Evolutionary conservation across 1,140 invertebrate genomes (phyloP).

Genomic region (Trichonephila clavata): DNA sequence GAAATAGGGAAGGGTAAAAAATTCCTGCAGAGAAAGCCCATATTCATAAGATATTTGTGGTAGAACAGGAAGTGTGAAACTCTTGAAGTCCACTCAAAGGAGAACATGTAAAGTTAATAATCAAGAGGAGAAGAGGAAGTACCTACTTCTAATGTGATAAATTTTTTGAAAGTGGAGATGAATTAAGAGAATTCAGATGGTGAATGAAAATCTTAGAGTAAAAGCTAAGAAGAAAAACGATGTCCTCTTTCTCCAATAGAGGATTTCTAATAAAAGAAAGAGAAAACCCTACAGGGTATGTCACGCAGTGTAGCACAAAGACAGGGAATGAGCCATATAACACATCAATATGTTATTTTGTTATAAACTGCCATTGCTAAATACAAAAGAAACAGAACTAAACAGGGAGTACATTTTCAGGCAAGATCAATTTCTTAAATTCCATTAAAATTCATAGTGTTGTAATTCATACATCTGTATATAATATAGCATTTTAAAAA

Average conservation of each 20-base stretch:
- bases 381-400: too few species aligned
- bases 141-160: constrained; percentile 64
- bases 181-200: constrained; percentile 71
- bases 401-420: too few species aligned
- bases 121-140: constrained; percentile 72
- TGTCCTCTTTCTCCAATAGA: background rate
- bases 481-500: too few species aligned
- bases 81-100: constrained; percentile 63
- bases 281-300: background rate
- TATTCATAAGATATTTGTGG: constrained; percentile 34
- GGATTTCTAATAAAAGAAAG: constrained; percentile 48
- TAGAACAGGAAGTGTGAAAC: constrained; percentile 44
- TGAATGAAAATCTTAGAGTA: constrained; percentile 53
- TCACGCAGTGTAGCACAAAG: too few species aligned
- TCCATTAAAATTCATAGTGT: too few species aligned
- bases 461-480: too few species aligned
- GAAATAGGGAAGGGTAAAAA: background rate
- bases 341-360: too few species aligned
- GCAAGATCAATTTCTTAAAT: too few species aligned
- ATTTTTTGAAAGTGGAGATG: constrained; percentile 67
- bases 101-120: constrained; percentile 71
- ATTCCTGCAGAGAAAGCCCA: constrained; percentile 39
- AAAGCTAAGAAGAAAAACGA: constrained; percentile 25
- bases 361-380: too few species aligned
- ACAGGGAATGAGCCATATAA: too few species aligned